These are phyloP conservation scores for Agapostemon virescens DNA, from an alignment of 2,888 invertebrate genomes.

Conservation along the genomic window DNA sequence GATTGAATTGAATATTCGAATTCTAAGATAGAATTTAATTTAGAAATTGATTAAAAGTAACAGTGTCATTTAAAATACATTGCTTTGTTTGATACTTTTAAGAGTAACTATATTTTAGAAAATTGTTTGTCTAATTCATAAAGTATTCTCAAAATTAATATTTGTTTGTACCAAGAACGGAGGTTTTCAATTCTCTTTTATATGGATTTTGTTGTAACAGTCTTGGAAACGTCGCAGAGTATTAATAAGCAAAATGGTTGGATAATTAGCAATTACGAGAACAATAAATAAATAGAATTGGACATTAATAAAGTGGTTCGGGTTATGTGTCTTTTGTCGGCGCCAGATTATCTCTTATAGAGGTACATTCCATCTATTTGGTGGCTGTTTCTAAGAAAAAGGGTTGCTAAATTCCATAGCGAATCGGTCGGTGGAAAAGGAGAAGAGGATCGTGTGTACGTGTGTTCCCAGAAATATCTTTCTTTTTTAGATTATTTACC, in stretches of 20 bases:
- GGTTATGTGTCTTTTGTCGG: constrained; percentile 27
- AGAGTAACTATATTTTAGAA: no score
- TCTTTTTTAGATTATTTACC: constrained; percentile 45
- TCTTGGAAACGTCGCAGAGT: background rate
- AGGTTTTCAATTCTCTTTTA: background rate
- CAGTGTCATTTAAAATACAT: no score
- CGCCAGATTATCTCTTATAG: constrained; percentile 19
- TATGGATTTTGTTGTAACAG: background rate
- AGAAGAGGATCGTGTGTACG: constrained; percentile 23
- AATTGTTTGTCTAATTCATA: no score
- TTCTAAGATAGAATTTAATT: no score
- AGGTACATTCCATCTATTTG: constrained; percentile 33
- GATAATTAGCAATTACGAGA: background rate
- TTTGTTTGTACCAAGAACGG: no score
- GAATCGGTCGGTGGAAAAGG: constrained; percentile 29
- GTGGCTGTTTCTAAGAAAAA: constrained; percentile 47
- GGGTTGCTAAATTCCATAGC: constrained; percentile 56
- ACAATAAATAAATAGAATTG: constrained; percentile 1
- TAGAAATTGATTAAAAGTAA: no score
- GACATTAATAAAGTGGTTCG: constrained; percentile 12
- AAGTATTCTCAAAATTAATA: no score
- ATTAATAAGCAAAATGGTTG: background rate
- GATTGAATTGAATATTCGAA: no score
- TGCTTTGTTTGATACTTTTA: no score
- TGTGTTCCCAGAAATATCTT: constrained; percentile 45